Base-by-base conservation (phyloP, 2,797 vertebrate genomes). In the Pithecia hirsuta region DNA sequence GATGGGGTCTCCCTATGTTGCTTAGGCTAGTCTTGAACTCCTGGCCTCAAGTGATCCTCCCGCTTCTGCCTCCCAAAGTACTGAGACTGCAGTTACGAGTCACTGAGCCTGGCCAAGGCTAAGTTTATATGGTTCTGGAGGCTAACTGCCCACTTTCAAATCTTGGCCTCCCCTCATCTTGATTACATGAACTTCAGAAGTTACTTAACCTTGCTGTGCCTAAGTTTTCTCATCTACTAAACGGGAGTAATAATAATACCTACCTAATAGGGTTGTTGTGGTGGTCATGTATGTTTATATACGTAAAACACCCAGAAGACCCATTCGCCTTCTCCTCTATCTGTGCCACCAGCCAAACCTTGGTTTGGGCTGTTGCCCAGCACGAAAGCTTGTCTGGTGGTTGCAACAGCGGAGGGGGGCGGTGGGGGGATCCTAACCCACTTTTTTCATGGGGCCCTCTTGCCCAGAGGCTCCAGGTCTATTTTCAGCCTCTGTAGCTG, bases 321-420 rank as follows among this genome's bases (percentile, higher is more conserved):
- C n/a, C 24, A 39, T 36, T 55, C 0, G 4, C 24, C 79, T 80
- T 72, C 36, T 33, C 30, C 61, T n/a, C 33, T 67, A 8, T 3
- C 61, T n/a, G 30, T n/a, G 33, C 33, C 17, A 7, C 61, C 61
- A n/a, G 61, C 44, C 67, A 79, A 48, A 84, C 9, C 30, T 3
- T 88, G 67, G 24, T 26, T 44, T 39, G 26, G 55, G 14, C 75
- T 74, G 39, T 48, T 48, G 7, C 7, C 19, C 67, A 44, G 26
- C 50, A 14, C 24, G 10, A 74, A 52, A 75, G 30, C 9, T 44
- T 20, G 1, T 17, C 44, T 55, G 28, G 22, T 55, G 52, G 52
- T 22, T 22, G 7, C 52, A 55, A 7, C 1, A 55, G 20, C 0
- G 52, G 52, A 2, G 6, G 17, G 19, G 52, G 20, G 20, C 0